A percentile compares a stretch with the other conserved stretches of the same genome.
Evolutionary conservation across 2,797 vertebrate species (phyloP).

Genomic region (Clarias platycephalus): DNA sequence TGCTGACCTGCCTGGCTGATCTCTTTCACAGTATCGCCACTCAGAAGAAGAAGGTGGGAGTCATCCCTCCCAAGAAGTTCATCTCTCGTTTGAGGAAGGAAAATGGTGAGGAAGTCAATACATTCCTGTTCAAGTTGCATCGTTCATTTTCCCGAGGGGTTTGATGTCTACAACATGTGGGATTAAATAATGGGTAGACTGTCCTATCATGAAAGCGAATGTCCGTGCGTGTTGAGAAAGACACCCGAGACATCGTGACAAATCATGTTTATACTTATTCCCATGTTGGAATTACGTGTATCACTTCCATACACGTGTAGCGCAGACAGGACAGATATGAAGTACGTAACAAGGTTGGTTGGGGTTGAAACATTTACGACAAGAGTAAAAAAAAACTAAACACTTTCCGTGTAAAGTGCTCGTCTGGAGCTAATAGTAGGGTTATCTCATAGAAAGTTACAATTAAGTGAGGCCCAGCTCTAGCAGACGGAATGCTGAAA

Average conservation of each 20-base stretch:
- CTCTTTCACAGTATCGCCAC: conserved; percentile 98
- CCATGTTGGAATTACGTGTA: too few species aligned
- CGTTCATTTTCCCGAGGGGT: too few species aligned
- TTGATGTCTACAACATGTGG: too few species aligned
- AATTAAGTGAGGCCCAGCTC: not conserved
- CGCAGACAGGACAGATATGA: not conserved
- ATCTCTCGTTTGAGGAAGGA: conserved; percentile 94
- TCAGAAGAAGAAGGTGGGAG: conserved; percentile 97
- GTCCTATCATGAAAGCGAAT: too few species aligned
- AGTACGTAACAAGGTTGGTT: not conserved
- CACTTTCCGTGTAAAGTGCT: not conserved
- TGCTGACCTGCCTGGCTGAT: conserved; percentile 94
- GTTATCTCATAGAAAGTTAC: not conserved
- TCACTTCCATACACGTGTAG: not conserved
- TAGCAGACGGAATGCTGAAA: not conserved
- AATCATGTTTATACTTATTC: too few species aligned
- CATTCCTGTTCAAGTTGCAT: too few species aligned
- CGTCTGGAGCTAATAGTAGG: conserved; percentile 7
- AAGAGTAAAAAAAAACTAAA: not conserved
- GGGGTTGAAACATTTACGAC: not conserved
- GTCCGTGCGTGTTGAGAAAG: too few species aligned
- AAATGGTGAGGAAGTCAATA: conserved; percentile 79
- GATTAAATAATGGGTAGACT: too few species aligned
- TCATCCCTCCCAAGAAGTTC: conserved; percentile 98
- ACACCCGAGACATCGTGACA: too few species aligned